phyloP scores from a whole-genome alignment of 1,140 invertebrate genomes.

The Nephila pilipes region DNA sequence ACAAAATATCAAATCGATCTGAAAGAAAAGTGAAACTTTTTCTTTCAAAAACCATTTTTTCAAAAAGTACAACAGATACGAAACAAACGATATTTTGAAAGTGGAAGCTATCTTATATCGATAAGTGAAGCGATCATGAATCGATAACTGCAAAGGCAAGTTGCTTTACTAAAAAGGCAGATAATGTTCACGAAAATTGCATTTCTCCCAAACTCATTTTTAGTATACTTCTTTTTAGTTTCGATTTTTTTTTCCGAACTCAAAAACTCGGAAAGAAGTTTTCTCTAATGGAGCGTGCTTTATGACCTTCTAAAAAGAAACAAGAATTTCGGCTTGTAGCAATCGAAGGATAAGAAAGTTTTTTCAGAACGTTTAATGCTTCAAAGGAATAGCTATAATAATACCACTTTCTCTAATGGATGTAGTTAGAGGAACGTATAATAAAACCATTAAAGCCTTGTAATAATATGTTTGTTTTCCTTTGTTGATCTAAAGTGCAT shows the following conservation, averaged over 20 bases:
- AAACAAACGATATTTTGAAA: background rate
- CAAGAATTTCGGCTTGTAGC: background rate
- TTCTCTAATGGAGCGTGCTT: constrained; percentile 6
- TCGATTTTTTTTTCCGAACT: background rate
- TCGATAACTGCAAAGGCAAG: background rate
- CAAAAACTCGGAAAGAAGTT: background rate
- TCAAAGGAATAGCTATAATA: background rate
- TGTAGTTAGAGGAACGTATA: background rate
- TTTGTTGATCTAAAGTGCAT: background rate
- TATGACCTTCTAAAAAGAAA: constrained; percentile 8
- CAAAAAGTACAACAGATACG: background rate
- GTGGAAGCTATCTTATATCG: background rate
- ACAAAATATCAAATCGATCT: too few species aligned
- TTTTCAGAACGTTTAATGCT: background rate
- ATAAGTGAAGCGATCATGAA: constrained; percentile 31
- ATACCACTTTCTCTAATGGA: background rate
- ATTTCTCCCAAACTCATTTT: background rate
- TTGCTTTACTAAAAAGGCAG: background rate
- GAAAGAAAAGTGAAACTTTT: too few species aligned
- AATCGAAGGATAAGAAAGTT: constrained; percentile 3
- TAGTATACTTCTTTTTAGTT: background rate
- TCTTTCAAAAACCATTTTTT: too few species aligned
- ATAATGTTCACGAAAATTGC: background rate
- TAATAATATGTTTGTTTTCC: background rate
- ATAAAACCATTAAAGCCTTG: background rate